phyloP scores from a whole-genome alignment of 2,797 vertebrate genomes.

The Pitangus sulphuratus region DNA sequence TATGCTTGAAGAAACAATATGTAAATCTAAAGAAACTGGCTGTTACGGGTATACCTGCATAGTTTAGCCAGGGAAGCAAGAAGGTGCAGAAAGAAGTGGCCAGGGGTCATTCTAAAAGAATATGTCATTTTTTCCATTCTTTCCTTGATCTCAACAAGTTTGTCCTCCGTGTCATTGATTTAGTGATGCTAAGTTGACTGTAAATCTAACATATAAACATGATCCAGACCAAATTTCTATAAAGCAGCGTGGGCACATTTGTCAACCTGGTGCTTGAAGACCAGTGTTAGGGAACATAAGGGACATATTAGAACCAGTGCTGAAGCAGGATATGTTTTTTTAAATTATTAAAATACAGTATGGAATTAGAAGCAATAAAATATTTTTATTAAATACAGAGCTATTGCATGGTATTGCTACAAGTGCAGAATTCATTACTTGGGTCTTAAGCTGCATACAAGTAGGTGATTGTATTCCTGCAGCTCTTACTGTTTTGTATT shows the following conservation, averaged over 20 bases:
- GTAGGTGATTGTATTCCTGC: neutral
- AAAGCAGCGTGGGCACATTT: neutral
- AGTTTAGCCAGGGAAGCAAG: neutral
- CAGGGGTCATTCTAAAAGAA: neutral
- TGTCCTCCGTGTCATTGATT: neutral
- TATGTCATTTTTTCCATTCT: neutral
- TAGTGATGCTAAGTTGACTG: neutral
- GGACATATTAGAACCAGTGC: neutral
- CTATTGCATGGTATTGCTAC: neutral
- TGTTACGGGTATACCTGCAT: fast-evolving
- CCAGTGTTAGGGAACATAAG: neutral
- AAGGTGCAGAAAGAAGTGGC: neutral
- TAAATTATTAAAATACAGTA: neutral
- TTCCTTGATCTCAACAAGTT: neutral
- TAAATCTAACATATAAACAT: neutral
- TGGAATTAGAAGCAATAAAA: neutral
- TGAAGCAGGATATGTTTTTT: neutral
- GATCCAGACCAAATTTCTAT: neutral
- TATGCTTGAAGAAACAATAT: neutral
- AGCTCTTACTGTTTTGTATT: neutral
- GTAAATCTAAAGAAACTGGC: neutral
- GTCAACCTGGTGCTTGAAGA: neutral
- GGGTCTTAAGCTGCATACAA: neutral
- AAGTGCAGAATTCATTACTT: neutral
- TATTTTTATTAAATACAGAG: neutral